A percentile compares a stretch with the other conserved stretches of the same genome.
Evolutionary conservation across 2,113 vertebrate genomes (phyloP).

Genomic region (Macquaria ambigua): DNA sequence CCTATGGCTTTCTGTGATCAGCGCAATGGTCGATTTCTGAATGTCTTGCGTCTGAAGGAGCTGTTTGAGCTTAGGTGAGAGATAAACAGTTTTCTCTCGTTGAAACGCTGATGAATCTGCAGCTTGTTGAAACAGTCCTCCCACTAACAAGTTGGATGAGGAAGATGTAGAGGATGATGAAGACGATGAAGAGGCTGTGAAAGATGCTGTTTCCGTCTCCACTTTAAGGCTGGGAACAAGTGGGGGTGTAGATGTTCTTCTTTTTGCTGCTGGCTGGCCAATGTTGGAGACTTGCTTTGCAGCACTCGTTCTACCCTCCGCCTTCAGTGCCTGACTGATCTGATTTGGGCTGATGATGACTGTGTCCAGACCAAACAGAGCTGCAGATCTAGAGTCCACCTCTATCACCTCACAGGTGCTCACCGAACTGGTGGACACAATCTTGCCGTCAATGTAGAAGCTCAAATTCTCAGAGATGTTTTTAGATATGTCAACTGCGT

Average conservation of each 20-base stretch:
- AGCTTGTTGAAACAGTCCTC: slow-evolving; percentile 80
- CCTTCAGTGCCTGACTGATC: slow-evolving; percentile 87
- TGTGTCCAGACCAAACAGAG: slow-evolving; percentile 92
- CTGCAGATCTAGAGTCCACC: slow-evolving; percentile 90
- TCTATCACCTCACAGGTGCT: slow-evolving; percentile 96
- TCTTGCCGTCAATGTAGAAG: slow-evolving; percentile 98
- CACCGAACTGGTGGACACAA: slow-evolving; percentile 89
- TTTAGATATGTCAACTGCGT: slow-evolving; percentile 95
- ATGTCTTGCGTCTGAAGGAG: slow-evolving; percentile 96
- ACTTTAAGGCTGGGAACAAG: slow-evolving; percentile 92
- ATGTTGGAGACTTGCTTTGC: slow-evolving; percentile 83
- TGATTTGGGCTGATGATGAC: slow-evolving; percentile 91
- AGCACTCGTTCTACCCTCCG: slow-evolving; percentile 84
- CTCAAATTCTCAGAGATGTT: slow-evolving; percentile 98
- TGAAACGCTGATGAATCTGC: slow-evolving; percentile 87
- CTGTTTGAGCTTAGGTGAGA: slow-evolving; percentile 97
- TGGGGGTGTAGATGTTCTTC: slow-evolving; percentile 95
- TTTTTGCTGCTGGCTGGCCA: slow-evolving; percentile 88
- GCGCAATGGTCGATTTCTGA: slow-evolving; percentile 84
- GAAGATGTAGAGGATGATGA: slow-evolving; percentile 84
- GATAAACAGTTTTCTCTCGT: slow-evolving; percentile 93
- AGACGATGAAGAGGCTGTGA: slow-evolving; percentile 70
- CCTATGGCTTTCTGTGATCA: slow-evolving; percentile 88
- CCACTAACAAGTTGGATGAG: slow-evolving; percentile 85
- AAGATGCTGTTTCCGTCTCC: slow-evolving; percentile 85